A percentile compares a stretch with the other conserved stretches of the same genome.
Evolutionary conservation across 2,797 vertebrate species (phyloP).

Genomic region (Chlorospingus semifuscus): DNA sequence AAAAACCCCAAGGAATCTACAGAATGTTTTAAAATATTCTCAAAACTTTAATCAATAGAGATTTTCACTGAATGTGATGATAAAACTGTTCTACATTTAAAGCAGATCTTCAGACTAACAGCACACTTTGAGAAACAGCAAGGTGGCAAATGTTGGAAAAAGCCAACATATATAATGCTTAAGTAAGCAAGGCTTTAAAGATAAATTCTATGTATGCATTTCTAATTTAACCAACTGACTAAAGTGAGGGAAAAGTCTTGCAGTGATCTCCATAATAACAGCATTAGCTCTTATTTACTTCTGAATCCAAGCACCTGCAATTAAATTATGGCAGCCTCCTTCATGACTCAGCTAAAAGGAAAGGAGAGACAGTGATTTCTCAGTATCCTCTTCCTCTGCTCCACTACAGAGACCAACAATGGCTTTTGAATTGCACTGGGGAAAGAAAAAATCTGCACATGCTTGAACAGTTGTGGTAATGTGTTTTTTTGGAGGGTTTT

Average conservation of each 20-base stretch:
- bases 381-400: constrained; percentile 21
- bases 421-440: neutral
- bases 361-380: constrained; percentile 12
- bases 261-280: neutral
- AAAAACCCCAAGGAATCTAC: constrained; percentile 53
- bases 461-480: neutral
- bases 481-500: neutral
- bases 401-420: neutral
- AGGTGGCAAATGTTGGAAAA: neutral
- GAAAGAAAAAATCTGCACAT: neutral
- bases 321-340: constrained; percentile 47
- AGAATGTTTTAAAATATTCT: constrained; percentile 13
- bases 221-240: constrained; percentile 5
- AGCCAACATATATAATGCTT: neutral
- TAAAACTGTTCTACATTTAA: neutral
- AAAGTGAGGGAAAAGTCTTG: neutral
- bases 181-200: constrained; percentile 9
- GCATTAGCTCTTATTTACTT: constrained; percentile 21
- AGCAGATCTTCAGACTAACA: neutral
- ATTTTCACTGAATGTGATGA: neutral
- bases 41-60: constrained; percentile 3
- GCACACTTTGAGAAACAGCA: neutral
- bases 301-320: constrained; percentile 41
- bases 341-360: constrained; percentile 57
- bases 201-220: neutral